Evolutionary conservation across 2,113 vertebrate species (phyloP), one percentile per base, ranked within the genome.

Genomic region (Jacana jacana): DNA sequence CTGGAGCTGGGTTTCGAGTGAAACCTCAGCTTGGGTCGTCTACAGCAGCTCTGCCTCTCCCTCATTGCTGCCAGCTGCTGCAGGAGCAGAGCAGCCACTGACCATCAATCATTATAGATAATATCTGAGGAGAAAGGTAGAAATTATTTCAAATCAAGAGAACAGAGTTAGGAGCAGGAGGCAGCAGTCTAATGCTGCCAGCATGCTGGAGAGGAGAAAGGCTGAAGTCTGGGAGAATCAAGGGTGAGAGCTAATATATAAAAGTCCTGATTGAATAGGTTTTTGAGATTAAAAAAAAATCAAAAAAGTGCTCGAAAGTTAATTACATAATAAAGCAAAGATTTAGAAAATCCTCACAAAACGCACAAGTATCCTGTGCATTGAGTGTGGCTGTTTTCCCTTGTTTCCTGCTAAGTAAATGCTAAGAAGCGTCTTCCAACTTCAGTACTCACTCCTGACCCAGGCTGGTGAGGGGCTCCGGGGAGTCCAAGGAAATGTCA

Each of bases 121-220:
- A 57, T 88, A 91, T 93, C 91, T 81, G 86, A 76, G 57, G 33
- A 95, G 66, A 96, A 91, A 93, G 83, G 48, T n/a, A 96, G 86
- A 95, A 91, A 94, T 95, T 60, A 86, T 81, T 96, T 93, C 61
- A 92, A 80, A 89, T 88, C 72, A 89, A 89, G 68, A 51, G 52
- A 94, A 15, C 80, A 22, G 66, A 90, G 69, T 46, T 44, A 87
- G 81, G 33, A 73, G 51, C 51, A 81, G 69, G 68, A 81, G 88
- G 55, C 65, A 91, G 51, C 58, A 66, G 63, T 33, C 75, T 82
- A 61, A 35, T 68, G 57, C 70, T 71, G 77, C 51, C 69, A 81
- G 40, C 0, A 0, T 87, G 42, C 82, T 89, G 52, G 48, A 81
- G 52, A 63, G 10, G 39, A 48, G 44, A 58, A 83, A 65, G 48